Evolutionary conservation across 1,140 invertebrate genomes (phyloP), one percentile per base, ranked within the genome.

Genomic region (Uloborus diversus): DNA sequence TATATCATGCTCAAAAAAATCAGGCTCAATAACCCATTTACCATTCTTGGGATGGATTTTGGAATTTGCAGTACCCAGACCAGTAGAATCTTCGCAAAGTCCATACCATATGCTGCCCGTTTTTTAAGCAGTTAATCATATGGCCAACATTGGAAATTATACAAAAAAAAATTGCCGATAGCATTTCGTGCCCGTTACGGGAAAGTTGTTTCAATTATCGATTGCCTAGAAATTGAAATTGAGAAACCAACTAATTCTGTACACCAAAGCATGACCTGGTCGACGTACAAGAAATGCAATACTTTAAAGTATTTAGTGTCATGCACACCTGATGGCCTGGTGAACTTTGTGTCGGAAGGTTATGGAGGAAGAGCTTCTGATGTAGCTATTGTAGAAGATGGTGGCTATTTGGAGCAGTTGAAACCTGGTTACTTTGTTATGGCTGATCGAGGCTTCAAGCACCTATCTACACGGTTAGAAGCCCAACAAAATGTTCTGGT

Each of bases 291-390:
- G 35, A 37, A 35, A 20, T 79, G 83, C 53, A 81, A 82, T 61
- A 83, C 81, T 17, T 35, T 27, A 11, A 86, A 85, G 61, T 83
- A 83, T 80, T 68, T 86, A 11, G 76, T 85, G n/a, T 85, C 80
- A n/a, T 84, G 84, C 51, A 83, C 83, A 25, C 85, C 84, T 30
- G 82, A 83, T 57, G 85, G 84, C 13, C 70, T 79, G 27, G 82
- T 86, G 17, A 82, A 71, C 42, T 86, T 80, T 78, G 57, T 85
- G 13, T 85, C 85, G 11, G 78, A 83, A 81, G 71, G 80, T 17
- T 85, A 78, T 69, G 82, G 82, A 64, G 85, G 84, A 17, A 75
- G 83, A 37, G 76, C 81, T 3, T 82, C 71, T 81, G 84, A 85
- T 61, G 80, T 82, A 49, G 83, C 71, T 66, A 83, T 86, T 27